Evolutionary conservation across 2,888 invertebrate species (phyloP), one percentile per base, ranked within the genome.

Genomic region (Chrysomela aeneicollis): DNA sequence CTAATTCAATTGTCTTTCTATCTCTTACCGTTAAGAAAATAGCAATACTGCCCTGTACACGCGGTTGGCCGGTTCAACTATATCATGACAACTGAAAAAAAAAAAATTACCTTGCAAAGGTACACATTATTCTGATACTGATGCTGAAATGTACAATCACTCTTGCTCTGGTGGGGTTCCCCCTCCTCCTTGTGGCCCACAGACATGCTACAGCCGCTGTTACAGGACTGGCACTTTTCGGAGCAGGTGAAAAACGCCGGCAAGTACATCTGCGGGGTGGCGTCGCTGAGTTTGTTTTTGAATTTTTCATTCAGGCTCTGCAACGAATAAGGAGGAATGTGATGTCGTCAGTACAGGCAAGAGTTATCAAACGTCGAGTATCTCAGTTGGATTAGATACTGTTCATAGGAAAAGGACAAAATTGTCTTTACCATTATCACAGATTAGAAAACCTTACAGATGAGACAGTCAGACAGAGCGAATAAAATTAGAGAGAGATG

Each of bases 211-310:
- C 91, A 91, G 22, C 88, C 85, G 58, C 83, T 82, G 58, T 83
- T 86, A 81, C 93, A 93, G 1, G 91, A 89, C 65, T 88, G 85
- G 79, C 93, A 93, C 71, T 87, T 87, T 1, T 87, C 85, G 18
- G 88, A 86, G 76, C 93, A 93, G 0, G 92, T 91, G 75, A 93
- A 92, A 83, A 92, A 92, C 77, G 92, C 89, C 74, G 92, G 91
- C 32, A 92, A 89, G 80, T 92, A 92, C 57, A 90, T 84, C 75
- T 88, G 87, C 15, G 87, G 87, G 17, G 87, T 82, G 42, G 85
- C 81, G 67, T 87, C 87, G 52, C 85, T 86, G 46, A 92, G 87
- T 71, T 88, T 86, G 1, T 90, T 90, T 72, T 87, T 89, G 77
- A 92, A 92, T 80, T 91, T 92, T 63, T 90, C 88, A 82, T 92